phyloP scores from a whole-genome alignment of 2,797 vertebrate genomes.

The Babyrousa celebensis region DNA sequence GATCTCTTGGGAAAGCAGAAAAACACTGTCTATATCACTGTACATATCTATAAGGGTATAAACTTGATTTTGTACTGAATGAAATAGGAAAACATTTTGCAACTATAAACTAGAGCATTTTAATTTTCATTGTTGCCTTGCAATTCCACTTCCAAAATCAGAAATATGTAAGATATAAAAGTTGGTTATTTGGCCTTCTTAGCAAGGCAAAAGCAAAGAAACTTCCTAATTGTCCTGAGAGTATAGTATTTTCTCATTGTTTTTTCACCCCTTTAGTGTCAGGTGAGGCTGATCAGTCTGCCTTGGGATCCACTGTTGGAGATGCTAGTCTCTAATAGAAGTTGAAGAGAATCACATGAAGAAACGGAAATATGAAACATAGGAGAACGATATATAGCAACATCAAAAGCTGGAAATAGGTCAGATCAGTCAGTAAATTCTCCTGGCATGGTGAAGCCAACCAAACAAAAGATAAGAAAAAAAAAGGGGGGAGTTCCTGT shows the following conservation, averaged over 20 bases:
- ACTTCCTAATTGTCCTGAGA: background rate
- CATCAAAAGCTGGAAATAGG: background rate
- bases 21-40: background rate
- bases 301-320: background rate
- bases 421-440: background rate
- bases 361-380: background rate
- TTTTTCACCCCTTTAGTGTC: background rate
- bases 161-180: background rate
- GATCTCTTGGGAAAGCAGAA: background rate
- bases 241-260: background rate
- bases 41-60: background rate
- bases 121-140: background rate
- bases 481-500: too few species aligned
- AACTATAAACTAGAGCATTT: background rate
- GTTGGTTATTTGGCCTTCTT: background rate
- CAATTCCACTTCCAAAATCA: background rate
- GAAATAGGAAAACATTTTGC: background rate
- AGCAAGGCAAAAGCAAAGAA: background rate
- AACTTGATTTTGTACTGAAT: slow-evolving; percentile 23
- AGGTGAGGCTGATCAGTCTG: background rate
- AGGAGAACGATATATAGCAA: background rate
- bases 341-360: background rate
- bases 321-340: background rate
- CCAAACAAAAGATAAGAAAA: background rate
- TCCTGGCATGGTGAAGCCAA: background rate